These are phyloP conservation scores for Pseudorhombus dupliciocellatus DNA, from an alignment of 2,113 vertebrate genomes.

Conservation along the genomic window DNA sequence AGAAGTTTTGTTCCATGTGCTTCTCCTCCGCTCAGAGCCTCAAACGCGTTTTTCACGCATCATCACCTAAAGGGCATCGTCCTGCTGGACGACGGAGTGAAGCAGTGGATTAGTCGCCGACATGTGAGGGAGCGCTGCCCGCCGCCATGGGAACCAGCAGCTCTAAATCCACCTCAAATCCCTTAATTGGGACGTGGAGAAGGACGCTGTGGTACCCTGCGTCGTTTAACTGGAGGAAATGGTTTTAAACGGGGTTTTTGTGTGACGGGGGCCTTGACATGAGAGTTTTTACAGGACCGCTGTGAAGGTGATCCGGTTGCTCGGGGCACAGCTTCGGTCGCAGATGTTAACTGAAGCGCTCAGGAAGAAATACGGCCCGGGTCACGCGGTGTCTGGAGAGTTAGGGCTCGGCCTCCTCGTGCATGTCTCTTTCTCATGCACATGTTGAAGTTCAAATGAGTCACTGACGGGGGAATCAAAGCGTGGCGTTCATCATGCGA, in stretches of 20 bases:
- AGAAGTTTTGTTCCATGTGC: slow-evolving; percentile 13
- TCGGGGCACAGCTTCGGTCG: slow-evolving; percentile 1
- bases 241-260: slow-evolving; percentile 46
- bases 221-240: slow-evolving; percentile 28
- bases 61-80: slow-evolving; percentile 24
- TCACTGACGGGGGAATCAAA: slow-evolving; percentile 25
- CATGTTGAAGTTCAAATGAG: neutral
- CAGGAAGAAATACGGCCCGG: slow-evolving; percentile 1
- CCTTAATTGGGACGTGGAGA: slow-evolving; percentile 57
- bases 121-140: slow-evolving; percentile 43
- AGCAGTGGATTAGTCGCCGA: slow-evolving; percentile 19
- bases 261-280: slow-evolving; percentile 9
- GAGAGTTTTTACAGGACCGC: slow-evolving; percentile 10
- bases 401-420: slow-evolving; percentile 12
- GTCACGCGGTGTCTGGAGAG: slow-evolving; percentile 9
- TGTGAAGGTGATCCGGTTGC: slow-evolving; percentile 24
- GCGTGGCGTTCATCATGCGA: neutral
- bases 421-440: neutral
- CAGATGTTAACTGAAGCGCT: slow-evolving; percentile 18
- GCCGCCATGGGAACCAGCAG: slow-evolving; percentile 39
- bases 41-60: slow-evolving; percentile 14
- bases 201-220: slow-evolving; percentile 24
- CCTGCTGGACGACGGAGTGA: slow-evolving; percentile 25
- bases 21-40: slow-evolving; percentile 2
- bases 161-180: slow-evolving; percentile 57